Percentiles rank a stretch among this genome's conserved stretches.
These are phyloP conservation scores for Acromyrmex heyeri DNA, from an alignment of 1,140 invertebrate species.

Conservation along the genomic window DNA sequence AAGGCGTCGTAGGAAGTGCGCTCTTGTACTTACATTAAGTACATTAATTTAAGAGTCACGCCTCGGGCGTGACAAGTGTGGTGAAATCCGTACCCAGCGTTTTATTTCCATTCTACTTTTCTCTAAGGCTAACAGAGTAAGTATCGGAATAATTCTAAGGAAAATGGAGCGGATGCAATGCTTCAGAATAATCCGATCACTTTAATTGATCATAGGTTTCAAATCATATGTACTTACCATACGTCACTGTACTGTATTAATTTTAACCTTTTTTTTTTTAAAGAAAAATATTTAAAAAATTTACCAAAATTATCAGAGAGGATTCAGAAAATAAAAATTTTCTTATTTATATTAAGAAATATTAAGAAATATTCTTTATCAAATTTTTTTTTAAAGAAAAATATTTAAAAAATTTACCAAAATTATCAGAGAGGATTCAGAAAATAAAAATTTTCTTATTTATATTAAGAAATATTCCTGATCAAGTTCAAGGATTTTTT, in stretches of 20 bases:
- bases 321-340: neutral
- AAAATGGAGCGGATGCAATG: neutral
- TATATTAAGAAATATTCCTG: neutral
- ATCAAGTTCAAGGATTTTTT: neutral
- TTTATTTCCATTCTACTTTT: slow-evolving; percentile 6
- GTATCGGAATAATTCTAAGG: neutral
- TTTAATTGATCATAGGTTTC: too few relatives aligned
- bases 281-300: neutral
- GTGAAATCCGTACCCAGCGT: neutral
- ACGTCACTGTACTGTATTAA: neutral
- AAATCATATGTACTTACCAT: neutral
- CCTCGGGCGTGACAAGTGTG: slow-evolving; percentile 15
- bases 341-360: neutral
- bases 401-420: neutral
- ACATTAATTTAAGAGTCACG: slow-evolving; percentile 4
- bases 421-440: neutral
- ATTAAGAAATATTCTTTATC: neutral
- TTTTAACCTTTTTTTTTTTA: neutral
- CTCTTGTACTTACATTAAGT: slow-evolving; percentile 18
- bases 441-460: neutral
- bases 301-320: neutral
- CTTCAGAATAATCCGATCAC: neutral
- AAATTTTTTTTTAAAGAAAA: neutral
- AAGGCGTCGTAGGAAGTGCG: slow-evolving; percentile 13
- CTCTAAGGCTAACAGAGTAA: neutral